Evolutionary conservation across 2,113 vertebrate species (phyloP).

Genomic region (Nycticebus coucang): DNA sequence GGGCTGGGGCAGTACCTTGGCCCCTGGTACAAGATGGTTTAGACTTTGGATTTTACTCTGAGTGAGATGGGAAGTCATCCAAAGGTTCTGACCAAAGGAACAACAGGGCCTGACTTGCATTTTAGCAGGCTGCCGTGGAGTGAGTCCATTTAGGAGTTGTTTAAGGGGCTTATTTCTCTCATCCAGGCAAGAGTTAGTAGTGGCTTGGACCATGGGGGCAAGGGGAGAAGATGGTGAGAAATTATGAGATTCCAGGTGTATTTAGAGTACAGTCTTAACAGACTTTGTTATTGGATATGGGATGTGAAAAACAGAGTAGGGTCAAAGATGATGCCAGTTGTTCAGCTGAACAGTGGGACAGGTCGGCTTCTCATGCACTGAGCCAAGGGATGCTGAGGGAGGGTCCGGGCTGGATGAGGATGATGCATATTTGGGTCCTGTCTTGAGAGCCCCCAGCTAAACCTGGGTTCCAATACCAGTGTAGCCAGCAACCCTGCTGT

Average conservation of each 20-base stretch:
- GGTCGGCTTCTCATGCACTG: background rate
- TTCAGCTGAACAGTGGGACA: background rate
- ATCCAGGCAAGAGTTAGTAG: background rate
- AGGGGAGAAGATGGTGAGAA: background rate
- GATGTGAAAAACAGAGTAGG: background rate
- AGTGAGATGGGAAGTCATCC: background rate
- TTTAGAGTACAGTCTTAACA: background rate
- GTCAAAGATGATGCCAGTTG: background rate
- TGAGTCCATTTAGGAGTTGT: accelerated
- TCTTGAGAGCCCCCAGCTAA: background rate
- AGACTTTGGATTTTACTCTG: background rate
- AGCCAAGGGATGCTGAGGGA: background rate
- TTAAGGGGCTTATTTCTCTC: background rate
- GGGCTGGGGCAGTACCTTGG: accelerated
- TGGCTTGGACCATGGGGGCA: background rate
- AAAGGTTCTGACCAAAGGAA: background rate
- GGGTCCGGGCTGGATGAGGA: background rate
- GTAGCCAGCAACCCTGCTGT: background rate
- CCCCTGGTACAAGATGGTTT: background rate
- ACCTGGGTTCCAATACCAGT: background rate
- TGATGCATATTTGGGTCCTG: background rate
- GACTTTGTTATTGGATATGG: background rate
- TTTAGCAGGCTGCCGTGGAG: background rate
- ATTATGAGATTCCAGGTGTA: background rate
- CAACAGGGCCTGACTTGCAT: background rate